Conservation (phyloP, 2,888 invertebrate genomes). For the Malthinus seriepunctatus region DNA sequence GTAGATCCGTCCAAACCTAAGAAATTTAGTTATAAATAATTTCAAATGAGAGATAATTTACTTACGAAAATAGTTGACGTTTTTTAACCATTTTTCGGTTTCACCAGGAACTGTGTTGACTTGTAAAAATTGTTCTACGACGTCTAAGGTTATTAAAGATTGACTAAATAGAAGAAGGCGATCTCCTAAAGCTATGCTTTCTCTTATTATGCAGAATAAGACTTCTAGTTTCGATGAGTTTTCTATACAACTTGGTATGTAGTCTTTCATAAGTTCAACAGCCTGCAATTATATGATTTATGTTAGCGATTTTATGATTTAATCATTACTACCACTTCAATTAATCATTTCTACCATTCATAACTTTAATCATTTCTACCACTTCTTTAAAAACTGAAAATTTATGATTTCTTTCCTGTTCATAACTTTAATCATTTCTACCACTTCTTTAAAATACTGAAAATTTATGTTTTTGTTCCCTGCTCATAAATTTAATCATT, state of each 20-base stretch:
- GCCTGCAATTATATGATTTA: slow-evolving; percentile 58
- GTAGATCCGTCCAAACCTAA: slow-evolving; percentile 94
- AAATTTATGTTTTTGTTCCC: no score
- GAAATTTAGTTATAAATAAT: no score
- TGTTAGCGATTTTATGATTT: not conserved
- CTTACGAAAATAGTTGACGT: slow-evolving; percentile 89
- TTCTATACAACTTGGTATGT: slow-evolving; percentile 85
- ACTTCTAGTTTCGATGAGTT: slow-evolving; percentile 95
- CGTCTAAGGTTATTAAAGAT: slow-evolving; percentile 90
- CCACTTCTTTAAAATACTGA: no score
- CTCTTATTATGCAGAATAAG: slow-evolving; percentile 87
- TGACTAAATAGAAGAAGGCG: slow-evolving; percentile 94
- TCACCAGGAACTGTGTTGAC: slow-evolving; percentile 70
- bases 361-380: no score
- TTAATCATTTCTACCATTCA: no score
- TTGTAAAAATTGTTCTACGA: slow-evolving; percentile 92
- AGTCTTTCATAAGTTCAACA: slow-evolving; percentile 79
- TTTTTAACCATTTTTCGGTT: slow-evolving; percentile 80
- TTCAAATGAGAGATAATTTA: slow-evolving; percentile 38
- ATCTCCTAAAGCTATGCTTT: slow-evolving; percentile 86
- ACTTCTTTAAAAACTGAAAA: no score
- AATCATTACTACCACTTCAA: not conserved
- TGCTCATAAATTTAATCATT: no score
- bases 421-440: no score
- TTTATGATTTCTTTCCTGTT: no score